Base-by-base conservation (phyloP, 2,797 vertebrate genomes). In the Platalea minor region DNA sequence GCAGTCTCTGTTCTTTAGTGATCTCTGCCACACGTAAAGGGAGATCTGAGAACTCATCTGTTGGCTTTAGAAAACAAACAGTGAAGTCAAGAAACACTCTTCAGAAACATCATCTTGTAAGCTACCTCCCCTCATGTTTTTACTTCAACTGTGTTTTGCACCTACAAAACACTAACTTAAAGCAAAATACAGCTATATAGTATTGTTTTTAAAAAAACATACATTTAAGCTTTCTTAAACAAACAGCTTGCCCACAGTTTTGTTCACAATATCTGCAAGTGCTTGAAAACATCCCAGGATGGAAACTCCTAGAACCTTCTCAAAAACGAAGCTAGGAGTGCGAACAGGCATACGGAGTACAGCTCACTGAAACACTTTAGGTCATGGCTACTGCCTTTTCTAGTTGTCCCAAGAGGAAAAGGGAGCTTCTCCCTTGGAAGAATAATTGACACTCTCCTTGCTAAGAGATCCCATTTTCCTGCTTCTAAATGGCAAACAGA, bases 31-130 rank as follows among this genome's bases (percentile, higher is more conserved):
- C 98, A 76, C 98, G 98, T 86, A 98, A 94, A 2, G 99, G 98
- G 78, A 99, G 97, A 95, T 99, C 99, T 4, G 98, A 98, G 95
- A 99, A 98, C 96, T 99, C 99, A 95, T 99, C 99, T 94, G 99
- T 98, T 37, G 99, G 98, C 99, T 99, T 97, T 78, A 96, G 77
- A 82, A 94, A 96, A 92, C 11, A 94, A 85, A 93, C 26, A 93
- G 17, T 77, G 41, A 95, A 94, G 81, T 86, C 43, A 93, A 75
- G 63, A 92, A 87, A 87, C 6, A 17, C 9, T 73, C 37, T 69
- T 74, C 3, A 35, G 56, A 95, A 90, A 45, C 18, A 54, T 33
- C 15, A 43, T n/a, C 57, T 67, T 46, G 17, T 23, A 60, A 77
- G n/a, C 23, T 74, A 41, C n/a, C 20, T 50, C 13, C 20, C 70